phyloP scores from a whole-genome alignment of 2,797 vertebrate genomes.

The Onychomys leucogaster region DNA sequence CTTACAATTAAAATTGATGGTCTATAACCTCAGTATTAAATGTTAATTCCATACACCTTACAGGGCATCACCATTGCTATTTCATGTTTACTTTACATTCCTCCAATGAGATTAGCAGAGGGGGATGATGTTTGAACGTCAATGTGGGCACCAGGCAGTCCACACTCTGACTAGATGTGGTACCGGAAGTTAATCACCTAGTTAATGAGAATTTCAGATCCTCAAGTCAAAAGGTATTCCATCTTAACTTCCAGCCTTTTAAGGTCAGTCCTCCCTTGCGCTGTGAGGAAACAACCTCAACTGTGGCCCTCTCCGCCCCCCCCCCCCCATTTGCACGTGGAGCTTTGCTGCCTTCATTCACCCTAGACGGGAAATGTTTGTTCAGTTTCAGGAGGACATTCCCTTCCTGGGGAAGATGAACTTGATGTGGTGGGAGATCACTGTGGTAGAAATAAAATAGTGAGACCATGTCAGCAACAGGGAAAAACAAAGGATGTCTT shows the following conservation, averaged over 20 bases:
- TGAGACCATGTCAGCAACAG: neutral
- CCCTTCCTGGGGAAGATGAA: neutral
- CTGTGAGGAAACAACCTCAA: neutral
- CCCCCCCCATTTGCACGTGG: rapidly evolving
- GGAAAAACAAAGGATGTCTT: neutral
- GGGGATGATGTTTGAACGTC: neutral
- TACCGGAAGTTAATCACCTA: neutral
- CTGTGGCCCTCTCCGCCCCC: no score
- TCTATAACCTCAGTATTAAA: neutral
- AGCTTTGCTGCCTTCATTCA: neutral
- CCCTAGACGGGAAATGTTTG: neutral
- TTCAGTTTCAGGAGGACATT: neutral
- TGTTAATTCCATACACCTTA: neutral
- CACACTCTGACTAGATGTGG: neutral
- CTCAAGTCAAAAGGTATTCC: neutral
- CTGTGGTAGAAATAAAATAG: constrained; percentile 47
- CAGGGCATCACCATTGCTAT: neutral
- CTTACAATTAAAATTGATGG: neutral
- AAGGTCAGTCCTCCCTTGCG: neutral
- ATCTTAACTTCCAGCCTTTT: neutral
- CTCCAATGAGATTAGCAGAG: neutral
- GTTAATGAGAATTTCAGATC: neutral
- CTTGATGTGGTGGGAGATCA: neutral
- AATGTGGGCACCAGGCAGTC: neutral
- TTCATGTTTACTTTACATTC: neutral